Evolutionary conservation across 2,113 vertebrate species (phyloP).

Genomic region (Actenoides hombroni): DNA sequence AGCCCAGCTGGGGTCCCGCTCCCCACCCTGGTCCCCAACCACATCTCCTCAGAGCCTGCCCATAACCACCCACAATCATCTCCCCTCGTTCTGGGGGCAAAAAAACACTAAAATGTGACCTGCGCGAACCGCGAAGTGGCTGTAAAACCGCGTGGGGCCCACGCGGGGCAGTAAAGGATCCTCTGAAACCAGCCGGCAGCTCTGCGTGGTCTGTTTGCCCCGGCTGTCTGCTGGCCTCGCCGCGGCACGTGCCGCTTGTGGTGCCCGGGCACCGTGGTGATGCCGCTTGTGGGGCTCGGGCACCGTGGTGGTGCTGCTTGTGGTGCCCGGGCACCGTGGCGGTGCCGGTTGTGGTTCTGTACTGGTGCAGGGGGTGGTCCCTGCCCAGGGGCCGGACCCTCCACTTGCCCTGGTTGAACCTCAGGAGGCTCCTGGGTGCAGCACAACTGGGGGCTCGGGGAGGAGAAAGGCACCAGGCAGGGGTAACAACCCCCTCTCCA

Average conservation of each 20-base stretch:
- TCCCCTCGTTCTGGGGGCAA: conserved; percentile 7
- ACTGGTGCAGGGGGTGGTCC: too few species aligned
- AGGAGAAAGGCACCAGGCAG: too few species aligned
- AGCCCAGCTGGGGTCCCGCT: background rate
- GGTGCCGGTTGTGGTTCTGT: too few species aligned
- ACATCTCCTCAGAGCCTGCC: background rate
- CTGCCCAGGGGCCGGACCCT: too few species aligned
- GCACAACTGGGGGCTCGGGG: too few species aligned
- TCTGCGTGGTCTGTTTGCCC: conserved; percentile 12
- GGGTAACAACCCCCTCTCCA: too few species aligned
- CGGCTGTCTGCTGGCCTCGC: background rate
- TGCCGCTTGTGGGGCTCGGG: too few species aligned
- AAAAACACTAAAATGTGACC: conserved; percentile 40
- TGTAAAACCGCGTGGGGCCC: background rate
- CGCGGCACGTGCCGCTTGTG: background rate
- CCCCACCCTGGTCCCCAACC: background rate
- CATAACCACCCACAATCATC: background rate
- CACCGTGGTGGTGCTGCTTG: too few species aligned
- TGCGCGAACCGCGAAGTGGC: background rate
- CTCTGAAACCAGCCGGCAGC: background rate
- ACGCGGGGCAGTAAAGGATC: conserved; percentile 56
- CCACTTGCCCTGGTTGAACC: too few species aligned
- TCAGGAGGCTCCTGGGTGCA: too few species aligned
- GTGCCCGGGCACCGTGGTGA: too few species aligned
- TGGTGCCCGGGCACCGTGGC: too few species aligned